These are phyloP conservation scores for Asbolus verrucosus DNA, from an alignment of 1,140 invertebrate genomes.

Conservation along the genomic window DNA sequence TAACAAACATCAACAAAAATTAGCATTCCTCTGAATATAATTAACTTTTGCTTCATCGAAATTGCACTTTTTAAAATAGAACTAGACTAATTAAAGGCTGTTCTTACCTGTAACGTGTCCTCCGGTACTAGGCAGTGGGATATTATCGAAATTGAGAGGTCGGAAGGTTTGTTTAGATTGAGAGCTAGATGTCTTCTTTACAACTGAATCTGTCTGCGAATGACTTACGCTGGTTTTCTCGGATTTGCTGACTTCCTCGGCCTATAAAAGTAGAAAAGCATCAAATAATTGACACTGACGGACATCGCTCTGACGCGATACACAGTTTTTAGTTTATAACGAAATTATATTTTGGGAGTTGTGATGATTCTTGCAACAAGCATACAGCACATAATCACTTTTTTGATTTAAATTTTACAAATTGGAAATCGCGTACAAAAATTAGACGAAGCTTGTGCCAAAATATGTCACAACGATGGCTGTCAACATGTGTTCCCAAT, in stretches of 20 bases:
- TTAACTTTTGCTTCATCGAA: not conserved
- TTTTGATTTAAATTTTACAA: constrained; percentile 6
- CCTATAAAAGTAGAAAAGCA: constrained; percentile 50
- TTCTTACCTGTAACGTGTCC: constrained; percentile 78
- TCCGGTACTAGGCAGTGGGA: constrained; percentile 78
- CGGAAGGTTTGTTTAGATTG: constrained; percentile 68
- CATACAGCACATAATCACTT: too few species aligned
- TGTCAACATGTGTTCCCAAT: constrained; percentile 3
- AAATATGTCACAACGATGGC: not conserved
- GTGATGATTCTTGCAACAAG: constrained; percentile 36
- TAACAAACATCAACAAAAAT: too few species aligned
- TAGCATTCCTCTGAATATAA: not conserved
- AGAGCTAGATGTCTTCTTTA: constrained; percentile 60
- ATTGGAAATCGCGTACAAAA: not conserved
- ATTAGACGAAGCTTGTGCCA: constrained; percentile 4
- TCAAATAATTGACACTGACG: constrained; percentile 11
- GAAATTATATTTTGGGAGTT: constrained; percentile 12
- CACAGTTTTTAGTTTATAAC: not conserved
- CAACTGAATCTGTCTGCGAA: constrained; percentile 54
- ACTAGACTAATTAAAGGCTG: not conserved
- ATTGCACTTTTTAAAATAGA: constrained; percentile 6
- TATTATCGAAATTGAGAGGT: constrained; percentile 77
- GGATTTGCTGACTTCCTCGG: constrained; percentile 62
- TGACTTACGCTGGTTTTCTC: constrained; percentile 58
- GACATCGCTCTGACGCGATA: constrained; percentile 2